Conservation (phyloP, 2,113 vertebrate species). For the Antechinus flavipes region DNA sequence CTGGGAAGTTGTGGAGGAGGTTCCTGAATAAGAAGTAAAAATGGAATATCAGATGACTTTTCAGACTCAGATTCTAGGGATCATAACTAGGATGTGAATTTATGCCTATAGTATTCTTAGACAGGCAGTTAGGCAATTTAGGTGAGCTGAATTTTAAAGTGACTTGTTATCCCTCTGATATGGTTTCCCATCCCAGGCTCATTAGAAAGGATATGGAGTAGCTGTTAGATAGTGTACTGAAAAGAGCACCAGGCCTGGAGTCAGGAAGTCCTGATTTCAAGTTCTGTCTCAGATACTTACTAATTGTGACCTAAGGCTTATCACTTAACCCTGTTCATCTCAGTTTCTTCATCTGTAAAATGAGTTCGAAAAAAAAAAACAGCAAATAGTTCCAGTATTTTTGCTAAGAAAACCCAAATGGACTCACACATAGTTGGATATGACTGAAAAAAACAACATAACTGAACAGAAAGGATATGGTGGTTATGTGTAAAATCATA, state of each 20-base stretch:
- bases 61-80: background rate
- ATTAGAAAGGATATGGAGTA: background rate
- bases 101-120: background rate
- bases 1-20: background rate
- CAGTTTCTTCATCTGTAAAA: no score
- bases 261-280: no score
- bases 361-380: no score
- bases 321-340: no score
- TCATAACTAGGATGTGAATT: background rate
- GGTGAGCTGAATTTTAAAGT: background rate
- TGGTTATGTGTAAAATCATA: background rate
- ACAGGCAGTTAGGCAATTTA: background rate
- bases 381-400: no score
- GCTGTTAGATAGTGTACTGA: no score
- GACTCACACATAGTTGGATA: no score
- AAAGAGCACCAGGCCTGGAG: no score
- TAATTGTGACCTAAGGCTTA: no score
- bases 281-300: no score
- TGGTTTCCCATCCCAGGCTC: background rate
- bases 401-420: no score
- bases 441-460: no score
- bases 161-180: constrained; percentile 5
- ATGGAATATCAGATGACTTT: background rate
- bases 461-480: background rate
- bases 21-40: background rate